Percentiles rank a stretch among this genome's conserved stretches.
Conservation (phyloP, 2,113 vertebrate species). For the Galbula dea region DNA sequence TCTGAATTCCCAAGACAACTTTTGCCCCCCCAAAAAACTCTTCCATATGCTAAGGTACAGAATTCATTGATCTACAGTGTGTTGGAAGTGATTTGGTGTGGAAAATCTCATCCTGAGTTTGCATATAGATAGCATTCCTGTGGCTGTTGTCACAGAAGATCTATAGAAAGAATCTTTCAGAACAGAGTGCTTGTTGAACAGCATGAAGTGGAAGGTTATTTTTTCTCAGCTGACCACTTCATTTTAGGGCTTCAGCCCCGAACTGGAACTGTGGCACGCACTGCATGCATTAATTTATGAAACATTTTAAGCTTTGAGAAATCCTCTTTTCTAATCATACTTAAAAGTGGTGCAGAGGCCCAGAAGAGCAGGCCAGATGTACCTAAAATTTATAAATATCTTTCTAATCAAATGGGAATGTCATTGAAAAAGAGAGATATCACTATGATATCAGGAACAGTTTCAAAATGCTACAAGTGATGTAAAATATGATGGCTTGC, state of each 20-base stretch:
- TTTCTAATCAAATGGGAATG: neutral
- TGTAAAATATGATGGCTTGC: neutral
- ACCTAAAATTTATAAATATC: neutral
- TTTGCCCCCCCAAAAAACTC: neutral
- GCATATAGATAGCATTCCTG: neutral
- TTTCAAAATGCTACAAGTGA: neutral
- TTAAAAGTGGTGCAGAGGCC: neutral
- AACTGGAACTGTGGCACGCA: neutral
- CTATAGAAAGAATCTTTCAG: neutral
- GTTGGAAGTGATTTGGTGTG: neutral
- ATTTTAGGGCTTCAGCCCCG: neutral
- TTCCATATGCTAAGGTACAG: neutral
- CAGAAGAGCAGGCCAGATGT: neutral
- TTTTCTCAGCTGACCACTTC: neutral
- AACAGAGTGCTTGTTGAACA: neutral
- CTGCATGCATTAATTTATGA: neutral
- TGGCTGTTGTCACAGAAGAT: neutral
- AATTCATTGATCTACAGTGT: neutral
- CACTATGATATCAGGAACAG: neutral
- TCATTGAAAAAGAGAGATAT: neutral
- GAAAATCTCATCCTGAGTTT: neutral
- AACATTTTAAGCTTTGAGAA: conserved; percentile 25
- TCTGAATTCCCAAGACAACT: neutral
- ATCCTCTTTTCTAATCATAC: neutral
- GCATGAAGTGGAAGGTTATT: neutral